Conservation (phyloP, 1,140 invertebrate species). For the Drosophila athabasca region DNA sequence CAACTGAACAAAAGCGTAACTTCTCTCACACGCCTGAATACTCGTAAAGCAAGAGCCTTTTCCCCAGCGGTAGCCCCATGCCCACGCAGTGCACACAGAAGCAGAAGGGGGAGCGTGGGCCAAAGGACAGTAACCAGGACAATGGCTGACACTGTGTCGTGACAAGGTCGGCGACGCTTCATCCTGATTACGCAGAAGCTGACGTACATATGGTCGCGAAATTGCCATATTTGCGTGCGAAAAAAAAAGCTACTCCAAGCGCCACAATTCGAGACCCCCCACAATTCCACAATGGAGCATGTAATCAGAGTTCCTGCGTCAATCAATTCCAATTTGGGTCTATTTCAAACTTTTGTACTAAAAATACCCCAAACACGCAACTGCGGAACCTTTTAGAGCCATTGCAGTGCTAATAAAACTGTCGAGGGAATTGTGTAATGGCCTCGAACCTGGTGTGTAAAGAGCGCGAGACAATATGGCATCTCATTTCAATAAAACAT, state of each 20-base stretch:
- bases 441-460: background rate
- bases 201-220: slow-evolving; percentile 42
- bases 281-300: slow-evolving; percentile 24
- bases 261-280: background rate
- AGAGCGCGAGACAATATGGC: slow-evolving; percentile 8
- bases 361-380: slow-evolving; percentile 33
- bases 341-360: slow-evolving; percentile 42
- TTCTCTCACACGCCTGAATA: no score
- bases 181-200: slow-evolving; percentile 20
- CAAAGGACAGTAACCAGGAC: slow-evolving; percentile 37
- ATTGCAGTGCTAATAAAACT: slow-evolving; percentile 22
- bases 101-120: slow-evolving; percentile 1
- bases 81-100: background rate
- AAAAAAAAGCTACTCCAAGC: background rate
- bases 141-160: slow-evolving; percentile 40
- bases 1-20: no score
- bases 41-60: no score
- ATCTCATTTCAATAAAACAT: slow-evolving; percentile 1
- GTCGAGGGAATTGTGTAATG: background rate
- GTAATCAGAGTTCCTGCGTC: slow-evolving; percentile 24
- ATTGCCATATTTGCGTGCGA: slow-evolving; percentile 44
- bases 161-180: slow-evolving; percentile 48
- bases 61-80: no score
- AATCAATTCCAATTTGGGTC: slow-evolving; percentile 28
- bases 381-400: background rate